Conservation (phyloP, 2,888 invertebrate species). For the Rutpela maculata region DNA sequence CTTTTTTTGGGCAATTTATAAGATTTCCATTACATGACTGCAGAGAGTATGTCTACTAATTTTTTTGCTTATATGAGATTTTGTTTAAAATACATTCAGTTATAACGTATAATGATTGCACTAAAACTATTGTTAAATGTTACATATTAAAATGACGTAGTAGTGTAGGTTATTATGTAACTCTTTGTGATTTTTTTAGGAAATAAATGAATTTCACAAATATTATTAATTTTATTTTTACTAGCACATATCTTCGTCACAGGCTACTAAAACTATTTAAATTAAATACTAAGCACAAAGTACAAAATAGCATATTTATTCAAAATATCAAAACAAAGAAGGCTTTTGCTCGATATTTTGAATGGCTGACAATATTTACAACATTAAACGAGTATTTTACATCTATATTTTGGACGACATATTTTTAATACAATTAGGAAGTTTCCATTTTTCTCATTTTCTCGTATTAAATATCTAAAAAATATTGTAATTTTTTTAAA, state of each 20-base stretch:
- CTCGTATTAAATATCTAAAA: too few relatives aligned
- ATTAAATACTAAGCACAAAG: not conserved
- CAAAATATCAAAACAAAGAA: slow-evolving; percentile 50
- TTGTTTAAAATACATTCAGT: too few relatives aligned
- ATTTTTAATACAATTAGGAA: not conserved
- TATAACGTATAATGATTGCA: too few relatives aligned
- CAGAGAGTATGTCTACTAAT: too few relatives aligned
- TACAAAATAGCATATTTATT: not conserved
- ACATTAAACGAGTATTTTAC: slow-evolving; percentile 8
- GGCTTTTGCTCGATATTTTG: slow-evolving; percentile 50
- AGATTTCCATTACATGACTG: too few relatives aligned
- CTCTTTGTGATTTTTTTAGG: slow-evolving; percentile 64
- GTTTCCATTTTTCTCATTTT: too few relatives aligned
- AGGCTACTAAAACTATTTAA: slow-evolving; percentile 13
- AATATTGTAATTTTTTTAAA: too few relatives aligned
- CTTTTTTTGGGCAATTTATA: too few relatives aligned
- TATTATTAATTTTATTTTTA: slow-evolving; percentile 42
- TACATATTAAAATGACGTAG: slow-evolving; percentile 42
- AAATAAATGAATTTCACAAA: slow-evolving; percentile 53
- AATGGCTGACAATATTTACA: slow-evolving; percentile 25
- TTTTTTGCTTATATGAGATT: too few relatives aligned
- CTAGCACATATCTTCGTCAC: slow-evolving; percentile 41
- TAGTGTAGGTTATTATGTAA: slow-evolving; percentile 42
- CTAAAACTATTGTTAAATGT: slow-evolving; percentile 52
- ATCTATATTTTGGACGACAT: slow-evolving; percentile 16